phyloP scores from a whole-genome alignment of 2,888 invertebrate genomes.

The Euspilapteryx auroguttella region DNA sequence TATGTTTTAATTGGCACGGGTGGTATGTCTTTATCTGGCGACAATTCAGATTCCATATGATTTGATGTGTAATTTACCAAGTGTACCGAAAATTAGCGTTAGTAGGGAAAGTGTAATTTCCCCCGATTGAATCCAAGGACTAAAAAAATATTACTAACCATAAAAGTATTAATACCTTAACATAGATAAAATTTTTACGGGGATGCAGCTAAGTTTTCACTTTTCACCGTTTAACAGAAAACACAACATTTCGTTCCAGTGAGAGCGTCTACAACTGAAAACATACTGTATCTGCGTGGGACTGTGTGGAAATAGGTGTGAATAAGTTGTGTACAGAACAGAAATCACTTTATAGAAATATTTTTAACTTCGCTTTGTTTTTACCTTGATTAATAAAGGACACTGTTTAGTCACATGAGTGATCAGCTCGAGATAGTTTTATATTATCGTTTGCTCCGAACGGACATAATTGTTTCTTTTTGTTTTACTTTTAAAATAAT shows the following conservation, averaged over 20 bases:
- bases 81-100: no score
- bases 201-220: no score
- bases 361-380: slow-evolving; percentile 34
- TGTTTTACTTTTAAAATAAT: slow-evolving; percentile 20
- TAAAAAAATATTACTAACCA: no score
- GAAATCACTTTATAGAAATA: slow-evolving; percentile 39
- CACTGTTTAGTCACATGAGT: slow-evolving; percentile 11
- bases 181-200: no score
- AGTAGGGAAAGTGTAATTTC: no score
- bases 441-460: no score
- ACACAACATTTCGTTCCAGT: slow-evolving; percentile 56
- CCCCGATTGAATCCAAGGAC: no score
- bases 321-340: slow-evolving; percentile 42
- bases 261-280: slow-evolving; percentile 48
- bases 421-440: neutral
- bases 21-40: slow-evolving; percentile 57
- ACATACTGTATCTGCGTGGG: slow-evolving; percentile 54
- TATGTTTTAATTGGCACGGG: slow-evolving; percentile 76
- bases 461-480: slow-evolving; percentile 15
- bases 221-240: slow-evolving; percentile 44
- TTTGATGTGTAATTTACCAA: no score
- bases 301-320: slow-evolving; percentile 56
- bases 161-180: slow-evolving; percentile 13
- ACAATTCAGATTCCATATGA: slow-evolving; percentile 61
- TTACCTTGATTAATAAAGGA: slow-evolving; percentile 51